Evolutionary conservation across 2,888 invertebrate species (phyloP), one percentile per base, ranked within the genome.

Genomic region (Mellilla xanthometata): DNA sequence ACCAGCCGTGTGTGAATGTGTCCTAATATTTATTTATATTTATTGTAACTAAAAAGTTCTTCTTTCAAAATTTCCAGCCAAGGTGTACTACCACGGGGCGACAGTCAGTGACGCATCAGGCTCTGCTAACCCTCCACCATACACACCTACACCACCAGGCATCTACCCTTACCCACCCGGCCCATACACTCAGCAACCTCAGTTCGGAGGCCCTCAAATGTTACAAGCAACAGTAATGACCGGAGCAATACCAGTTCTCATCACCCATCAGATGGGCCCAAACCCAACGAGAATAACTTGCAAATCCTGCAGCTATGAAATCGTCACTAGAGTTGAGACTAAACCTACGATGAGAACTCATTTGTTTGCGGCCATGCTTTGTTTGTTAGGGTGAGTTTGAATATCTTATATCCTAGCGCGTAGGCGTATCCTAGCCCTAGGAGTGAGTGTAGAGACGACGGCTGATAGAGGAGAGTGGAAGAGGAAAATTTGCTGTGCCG

Each of bases 321-420:
- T 90, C 0, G 65, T 83, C 8, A 91, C 91, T 0, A 77, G 80
- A 19, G 64, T 90, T 15, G 72, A 76, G 52, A 62, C 58, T 27
- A 83, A 72, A 44, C 62, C 91, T 3, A 81, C 87, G 0, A 78
- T 83, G 3, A 85, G 81, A 39, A 92, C 92, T 0, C 92, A 92
- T 66, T 58, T 92, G 6, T 80, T 90, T 48, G 92, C 92, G 3
- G 48, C 84, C 5, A 32, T 91, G 0, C 69, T 92, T 8, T 92
- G 91, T 56, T 13, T 81, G n/a, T 1, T 82, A 9, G 76, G 74
- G 84, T 85, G 60, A 70, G 77, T 66, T n/a, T n/a, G n/a, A n/a
- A n/a, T n/a, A n/a, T n/a, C n/a, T n/a, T n/a, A n/a, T n/a, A n/a
- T n/a, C n/a, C n/a, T n/a, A n/a, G n/a, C n/a, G n/a, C n/a, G n/a